A percentile compares a stretch with the other conserved stretches of the same genome.
Conservation (phyloP, 2,797 vertebrate genomes). For the Chromobotia macracanthus region DNA sequence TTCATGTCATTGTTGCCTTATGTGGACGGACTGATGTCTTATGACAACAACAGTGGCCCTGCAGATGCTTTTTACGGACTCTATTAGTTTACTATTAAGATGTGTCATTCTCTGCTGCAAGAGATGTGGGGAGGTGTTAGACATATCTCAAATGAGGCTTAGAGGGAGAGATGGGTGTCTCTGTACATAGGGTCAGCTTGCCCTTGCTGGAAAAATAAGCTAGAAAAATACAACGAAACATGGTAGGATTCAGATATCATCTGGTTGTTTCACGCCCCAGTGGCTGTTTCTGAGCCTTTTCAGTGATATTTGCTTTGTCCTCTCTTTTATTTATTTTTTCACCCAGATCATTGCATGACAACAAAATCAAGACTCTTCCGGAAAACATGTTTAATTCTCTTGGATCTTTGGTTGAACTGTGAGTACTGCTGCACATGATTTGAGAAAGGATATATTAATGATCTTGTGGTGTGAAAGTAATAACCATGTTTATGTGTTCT, state of each 20-base stretch:
- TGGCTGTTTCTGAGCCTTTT: constrained; percentile 11
- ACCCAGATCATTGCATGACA: constrained; percentile 79
- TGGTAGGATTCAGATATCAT: not conserved
- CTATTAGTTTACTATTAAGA: constrained; percentile 30
- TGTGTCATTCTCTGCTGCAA: constrained; percentile 2
- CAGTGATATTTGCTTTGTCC: constrained; percentile 15
- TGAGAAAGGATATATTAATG: not conserved
- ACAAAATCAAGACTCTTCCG: constrained; percentile 78
- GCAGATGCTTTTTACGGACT: not conserved
- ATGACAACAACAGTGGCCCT: constrained; percentile 4
- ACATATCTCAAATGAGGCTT: constrained; percentile 31
- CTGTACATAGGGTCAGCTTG: constrained; percentile 26
- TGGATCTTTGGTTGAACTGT: constrained; percentile 78
- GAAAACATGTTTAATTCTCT: constrained; percentile 83
- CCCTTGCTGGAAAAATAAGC: constrained; percentile 24
- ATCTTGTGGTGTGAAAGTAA: not conserved
- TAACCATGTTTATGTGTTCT: not conserved
- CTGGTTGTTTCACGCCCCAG: not conserved
- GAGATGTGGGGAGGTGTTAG: constrained; percentile 24
- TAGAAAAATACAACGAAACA: constrained; percentile 2
- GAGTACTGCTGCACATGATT: constrained; percentile 59
- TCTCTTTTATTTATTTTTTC: constrained; percentile 35
- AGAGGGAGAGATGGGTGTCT: constrained; percentile 18
- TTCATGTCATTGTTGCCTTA: constrained; percentile 7
- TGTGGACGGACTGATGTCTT: not conserved